phyloP scores from a whole-genome alignment of 1,140 invertebrate genomes.

The Plutomurus gul region DNA sequence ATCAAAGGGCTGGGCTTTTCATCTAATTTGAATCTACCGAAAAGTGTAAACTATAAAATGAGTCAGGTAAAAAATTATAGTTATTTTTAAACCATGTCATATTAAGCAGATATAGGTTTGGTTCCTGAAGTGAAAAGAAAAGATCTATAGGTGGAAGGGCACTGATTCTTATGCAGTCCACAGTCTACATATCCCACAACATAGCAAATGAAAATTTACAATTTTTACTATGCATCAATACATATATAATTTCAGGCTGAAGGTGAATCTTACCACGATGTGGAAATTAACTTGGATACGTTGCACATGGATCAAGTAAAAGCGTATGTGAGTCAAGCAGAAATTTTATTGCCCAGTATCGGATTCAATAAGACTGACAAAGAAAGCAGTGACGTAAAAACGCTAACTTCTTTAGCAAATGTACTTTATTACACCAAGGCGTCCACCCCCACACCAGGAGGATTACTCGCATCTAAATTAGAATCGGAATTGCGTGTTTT shows the following conservation, averaged over 20 bases:
- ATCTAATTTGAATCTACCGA: too few relatives aligned
- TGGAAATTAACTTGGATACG: neutral
- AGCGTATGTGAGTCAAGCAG: neutral
- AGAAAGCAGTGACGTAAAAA: neutral
- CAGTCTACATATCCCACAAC: too few relatives aligned
- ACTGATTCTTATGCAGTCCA: too few relatives aligned
- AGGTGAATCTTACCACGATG: neutral
- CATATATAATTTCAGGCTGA: neutral
- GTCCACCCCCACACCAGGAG: neutral
- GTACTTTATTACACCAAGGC: neutral
- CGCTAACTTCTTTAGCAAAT: neutral
- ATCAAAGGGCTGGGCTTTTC: too few relatives aligned
- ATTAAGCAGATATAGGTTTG: too few relatives aligned
- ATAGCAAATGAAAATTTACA: too few relatives aligned
- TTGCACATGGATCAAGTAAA: neutral
- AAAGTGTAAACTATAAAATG: too few relatives aligned
- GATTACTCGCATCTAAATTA: neutral
- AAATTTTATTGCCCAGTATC: conserved; percentile 7
- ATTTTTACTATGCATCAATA: too few relatives aligned
- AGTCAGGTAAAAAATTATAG: too few relatives aligned
- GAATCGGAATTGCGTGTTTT: conserved; percentile 8
- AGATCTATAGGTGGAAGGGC: too few relatives aligned
- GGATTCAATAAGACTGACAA: conserved; percentile 9
- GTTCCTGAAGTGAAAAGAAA: too few relatives aligned
- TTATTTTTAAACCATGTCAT: too few relatives aligned